A percentile compares a stretch with the other conserved stretches of the same genome.
phyloP scores from a whole-genome alignment of 2,113 vertebrate species.

The Kryptolebias marmoratus region DNA sequence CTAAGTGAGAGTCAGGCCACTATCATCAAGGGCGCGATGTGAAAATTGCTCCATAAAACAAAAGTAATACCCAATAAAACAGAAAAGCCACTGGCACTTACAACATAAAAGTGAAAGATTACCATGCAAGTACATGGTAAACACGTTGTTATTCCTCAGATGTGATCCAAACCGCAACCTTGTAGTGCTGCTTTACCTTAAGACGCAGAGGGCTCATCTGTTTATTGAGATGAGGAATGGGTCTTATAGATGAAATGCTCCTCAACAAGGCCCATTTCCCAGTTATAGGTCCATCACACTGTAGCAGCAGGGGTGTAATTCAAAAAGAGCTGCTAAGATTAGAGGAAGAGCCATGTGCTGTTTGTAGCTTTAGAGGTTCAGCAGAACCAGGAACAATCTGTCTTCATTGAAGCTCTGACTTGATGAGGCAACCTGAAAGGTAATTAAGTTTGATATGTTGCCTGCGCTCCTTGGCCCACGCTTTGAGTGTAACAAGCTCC shows the following conservation, averaged over 20 bases:
- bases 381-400: slow-evolving; percentile 66
- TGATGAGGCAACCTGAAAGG: slow-evolving; percentile 81
- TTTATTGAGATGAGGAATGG: slow-evolving; percentile 68
- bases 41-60: slow-evolving; percentile 82
- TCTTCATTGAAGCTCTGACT: slow-evolving; percentile 78
- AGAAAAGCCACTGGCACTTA: slow-evolving; percentile 73
- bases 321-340: slow-evolving; percentile 54
- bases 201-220: slow-evolving; percentile 58
- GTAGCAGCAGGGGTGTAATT: slow-evolving; percentile 52
- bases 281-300: slow-evolving; percentile 56
- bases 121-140: slow-evolving; percentile 71
- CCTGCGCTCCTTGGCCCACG: slow-evolving; percentile 67
- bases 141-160: slow-evolving; percentile 73
- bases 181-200: slow-evolving; percentile 58
- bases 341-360: slow-evolving; percentile 58
- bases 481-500: slow-evolving; percentile 76
- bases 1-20: slow-evolving; percentile 68
- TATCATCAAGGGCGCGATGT: slow-evolving; percentile 74
- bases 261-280: slow-evolving; percentile 64
- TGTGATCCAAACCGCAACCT: slow-evolving; percentile 73
- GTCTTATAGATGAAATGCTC: slow-evolving; percentile 55
- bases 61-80: slow-evolving; percentile 82
- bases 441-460: slow-evolving; percentile 83
- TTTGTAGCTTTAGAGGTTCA: slow-evolving; percentile 69
- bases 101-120: slow-evolving; percentile 79